These are phyloP conservation scores for Circaetus gallicus DNA, from an alignment of 2,113 vertebrate species.

Conservation along the genomic window DNA sequence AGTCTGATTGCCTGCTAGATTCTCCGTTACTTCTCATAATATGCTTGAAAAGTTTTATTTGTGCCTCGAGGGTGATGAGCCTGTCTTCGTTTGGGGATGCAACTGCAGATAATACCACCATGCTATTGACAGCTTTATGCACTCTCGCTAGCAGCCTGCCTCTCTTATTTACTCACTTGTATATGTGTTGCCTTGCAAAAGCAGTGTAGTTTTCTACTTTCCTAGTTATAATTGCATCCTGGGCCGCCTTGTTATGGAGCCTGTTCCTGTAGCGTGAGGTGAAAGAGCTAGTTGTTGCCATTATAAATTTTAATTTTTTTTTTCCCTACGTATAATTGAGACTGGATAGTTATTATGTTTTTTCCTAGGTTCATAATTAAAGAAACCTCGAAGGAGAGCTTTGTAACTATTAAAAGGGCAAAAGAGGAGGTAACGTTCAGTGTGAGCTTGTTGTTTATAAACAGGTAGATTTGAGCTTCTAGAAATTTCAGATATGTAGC, in stretches of 20 bases:
- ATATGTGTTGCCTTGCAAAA: background rate
- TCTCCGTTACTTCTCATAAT: slow-evolving; percentile 69
- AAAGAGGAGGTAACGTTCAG: background rate
- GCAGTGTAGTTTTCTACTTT: background rate
- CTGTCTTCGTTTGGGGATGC: slow-evolving; percentile 70
- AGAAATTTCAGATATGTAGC: background rate
- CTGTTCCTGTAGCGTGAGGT: background rate
- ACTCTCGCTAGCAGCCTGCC: background rate
- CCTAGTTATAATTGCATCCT: slow-evolving; percentile 23
- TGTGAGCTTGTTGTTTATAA: background rate
- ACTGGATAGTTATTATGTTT: background rate
- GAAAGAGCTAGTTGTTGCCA: background rate
- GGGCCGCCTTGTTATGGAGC: background rate
- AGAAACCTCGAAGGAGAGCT: background rate
- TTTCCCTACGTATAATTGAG: background rate
- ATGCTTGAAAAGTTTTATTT: slow-evolving; percentile 75
- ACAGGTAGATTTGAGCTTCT: background rate
- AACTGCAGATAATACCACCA: slow-evolving; percentile 38
- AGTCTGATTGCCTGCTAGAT: slow-evolving; percentile 62
- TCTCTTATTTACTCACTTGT: slow-evolving; percentile 50
- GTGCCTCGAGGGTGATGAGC: slow-evolving; percentile 61
- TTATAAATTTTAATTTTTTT: background rate
- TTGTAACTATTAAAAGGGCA: background rate
- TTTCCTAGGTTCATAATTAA: background rate
- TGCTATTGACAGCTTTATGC: slow-evolving; percentile 56